Percentiles rank a stretch among this genome's conserved stretches.
These are phyloP conservation scores for Drosophila cognata DNA, from an alignment of 2,888 invertebrate species.

Conservation along the genomic window DNA sequence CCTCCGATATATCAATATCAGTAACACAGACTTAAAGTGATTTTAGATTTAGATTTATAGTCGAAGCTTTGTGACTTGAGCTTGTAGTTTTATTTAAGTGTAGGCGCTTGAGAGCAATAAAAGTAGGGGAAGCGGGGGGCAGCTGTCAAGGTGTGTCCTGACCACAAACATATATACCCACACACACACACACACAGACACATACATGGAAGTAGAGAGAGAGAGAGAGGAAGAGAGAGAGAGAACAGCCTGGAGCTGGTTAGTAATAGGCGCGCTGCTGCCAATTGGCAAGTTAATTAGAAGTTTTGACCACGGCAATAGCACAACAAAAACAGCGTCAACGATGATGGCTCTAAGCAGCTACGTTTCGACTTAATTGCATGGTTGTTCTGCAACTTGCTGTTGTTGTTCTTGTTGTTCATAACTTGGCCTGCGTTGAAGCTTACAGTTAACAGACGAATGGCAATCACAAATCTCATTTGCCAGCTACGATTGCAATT, in stretches of 20 bases:
- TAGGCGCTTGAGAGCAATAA: background rate
- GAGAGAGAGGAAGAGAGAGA: background rate
- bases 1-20: background rate
- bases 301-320: constrained; percentile 45
- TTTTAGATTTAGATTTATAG: background rate
- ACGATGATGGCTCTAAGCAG: constrained; percentile 50
- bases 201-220: background rate
- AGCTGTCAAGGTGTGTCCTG: constrained; percentile 44
- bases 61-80: background rate
- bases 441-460: constrained; percentile 26
- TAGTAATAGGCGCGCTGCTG: constrained; percentile 51
- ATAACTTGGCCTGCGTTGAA: constrained; percentile 15
- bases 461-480: constrained; percentile 57
- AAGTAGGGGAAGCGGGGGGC: background rate
- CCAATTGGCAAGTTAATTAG: constrained; percentile 73
- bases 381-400: constrained; percentile 19
- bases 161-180: constrained; percentile 16
- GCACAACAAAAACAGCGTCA: constrained; percentile 15
- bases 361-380: constrained; percentile 62
- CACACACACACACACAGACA: constrained; percentile 7
- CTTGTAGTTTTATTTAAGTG: background rate
- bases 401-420: constrained; percentile 3
- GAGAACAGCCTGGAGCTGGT: constrained; percentile 42
- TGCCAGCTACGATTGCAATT: constrained; percentile 63
- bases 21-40: background rate